Conservation (phyloP, 2,888 invertebrate genomes). For the Epinotia demarniana region DNA sequence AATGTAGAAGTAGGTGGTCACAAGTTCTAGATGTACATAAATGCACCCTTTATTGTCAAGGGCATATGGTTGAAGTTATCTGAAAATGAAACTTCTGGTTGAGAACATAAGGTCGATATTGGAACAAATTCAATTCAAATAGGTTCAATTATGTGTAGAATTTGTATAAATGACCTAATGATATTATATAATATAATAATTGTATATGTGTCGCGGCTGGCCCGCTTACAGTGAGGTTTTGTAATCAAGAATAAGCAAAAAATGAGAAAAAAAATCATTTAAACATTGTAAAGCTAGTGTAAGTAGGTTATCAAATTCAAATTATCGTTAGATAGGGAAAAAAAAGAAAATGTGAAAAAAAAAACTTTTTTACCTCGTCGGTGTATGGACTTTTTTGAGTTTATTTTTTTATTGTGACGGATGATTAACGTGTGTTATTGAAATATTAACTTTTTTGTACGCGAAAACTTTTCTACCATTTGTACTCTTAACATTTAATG, state of each 20-base stretch:
- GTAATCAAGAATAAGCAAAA: constrained; percentile 43
- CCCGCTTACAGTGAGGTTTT: constrained; percentile 36
- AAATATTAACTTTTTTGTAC: constrained; percentile 5
- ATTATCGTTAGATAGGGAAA: constrained; percentile 44
- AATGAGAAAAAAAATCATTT: constrained; percentile 43
- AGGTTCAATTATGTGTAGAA: not conserved
- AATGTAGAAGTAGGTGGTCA: constrained; percentile 11
- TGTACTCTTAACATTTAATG: not conserved
- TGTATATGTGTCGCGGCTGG: constrained; percentile 38
- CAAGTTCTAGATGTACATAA: not conserved
- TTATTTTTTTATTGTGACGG: constrained; percentile 28
- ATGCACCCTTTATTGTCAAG: not conserved
- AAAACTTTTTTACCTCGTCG: constrained; percentile 38
- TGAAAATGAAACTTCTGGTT: not conserved
- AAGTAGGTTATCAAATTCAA: constrained; percentile 45
- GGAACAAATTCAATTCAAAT: not conserved
- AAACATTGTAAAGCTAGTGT: constrained; percentile 32
- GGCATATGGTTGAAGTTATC: not conserved
- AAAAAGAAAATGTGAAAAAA: constrained; percentile 45
- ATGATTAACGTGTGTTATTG: constrained; percentile 24
- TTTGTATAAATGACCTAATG: constrained; percentile 21
- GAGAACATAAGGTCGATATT: not conserved
- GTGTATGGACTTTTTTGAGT: constrained; percentile 36
- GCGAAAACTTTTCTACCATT: constrained; percentile 9
- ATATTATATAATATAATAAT: constrained; percentile 20